A percentile compares a stretch with the other conserved stretches of the same genome.
These are phyloP conservation scores for Picus viridis DNA, from an alignment of 2,797 vertebrate species.

Conservation along the genomic window DNA sequence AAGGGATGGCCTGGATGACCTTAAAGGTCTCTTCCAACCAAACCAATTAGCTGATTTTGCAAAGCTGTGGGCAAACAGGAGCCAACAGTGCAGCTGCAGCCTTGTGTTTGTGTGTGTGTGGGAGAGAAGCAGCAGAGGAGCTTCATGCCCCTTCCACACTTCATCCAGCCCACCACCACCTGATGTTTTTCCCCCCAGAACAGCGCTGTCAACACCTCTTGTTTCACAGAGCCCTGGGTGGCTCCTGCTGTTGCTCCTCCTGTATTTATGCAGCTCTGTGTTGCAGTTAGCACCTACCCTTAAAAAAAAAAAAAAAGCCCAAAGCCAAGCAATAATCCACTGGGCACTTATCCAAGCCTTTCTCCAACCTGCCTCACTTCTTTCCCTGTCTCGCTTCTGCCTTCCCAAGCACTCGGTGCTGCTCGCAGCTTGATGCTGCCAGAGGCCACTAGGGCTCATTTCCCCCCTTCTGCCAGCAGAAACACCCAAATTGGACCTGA, in stretches of 20 bases:
- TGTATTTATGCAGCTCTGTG: neutral
- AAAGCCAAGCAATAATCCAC: neutral
- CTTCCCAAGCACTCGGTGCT: neutral
- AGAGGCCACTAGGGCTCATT: rapidly evolving
- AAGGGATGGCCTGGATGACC: neutral
- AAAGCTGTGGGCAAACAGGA: neutral
- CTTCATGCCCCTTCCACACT: neutral
- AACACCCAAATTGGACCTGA: neutral
- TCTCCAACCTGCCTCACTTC: neutral
- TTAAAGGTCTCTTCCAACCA: neutral
- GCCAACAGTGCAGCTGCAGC: neutral
- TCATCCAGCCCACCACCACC: rapidly evolving
- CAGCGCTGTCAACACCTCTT: neutral
- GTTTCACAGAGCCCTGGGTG: neutral
- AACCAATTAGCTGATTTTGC: neutral
- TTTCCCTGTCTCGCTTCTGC: neutral
- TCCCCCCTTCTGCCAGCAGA: rapidly evolving
- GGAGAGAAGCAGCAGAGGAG: rapidly evolving
- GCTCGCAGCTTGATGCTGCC: rapidly evolving
- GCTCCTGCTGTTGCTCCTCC: neutral
- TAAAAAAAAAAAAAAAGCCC: no score
- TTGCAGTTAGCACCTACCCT: neutral
- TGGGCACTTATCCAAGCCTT: neutral
- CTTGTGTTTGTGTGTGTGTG: neutral
- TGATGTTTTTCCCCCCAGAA: neutral